Evolutionary conservation across 2,888 invertebrate species (phyloP).

Genomic region (Dichetophora obliterata): DNA sequence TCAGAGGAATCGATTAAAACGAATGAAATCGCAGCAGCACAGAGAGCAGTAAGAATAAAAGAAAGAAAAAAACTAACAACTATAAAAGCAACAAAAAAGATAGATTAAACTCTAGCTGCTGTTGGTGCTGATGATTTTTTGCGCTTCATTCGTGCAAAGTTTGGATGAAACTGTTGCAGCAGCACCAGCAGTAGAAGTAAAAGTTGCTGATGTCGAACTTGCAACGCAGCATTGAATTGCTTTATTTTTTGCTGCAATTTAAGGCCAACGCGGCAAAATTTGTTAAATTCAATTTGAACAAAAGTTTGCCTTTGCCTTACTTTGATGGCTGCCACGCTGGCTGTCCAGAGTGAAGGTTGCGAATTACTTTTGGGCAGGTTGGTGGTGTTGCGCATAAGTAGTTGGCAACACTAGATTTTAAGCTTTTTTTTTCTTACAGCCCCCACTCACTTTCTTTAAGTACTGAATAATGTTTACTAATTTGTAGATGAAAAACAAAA

Average conservation of each 20-base stretch:
- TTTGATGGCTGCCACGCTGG: background rate
- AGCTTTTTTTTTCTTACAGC: background rate
- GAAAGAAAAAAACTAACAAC: background rate
- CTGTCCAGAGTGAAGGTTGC: background rate
- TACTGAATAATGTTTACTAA: conserved; percentile 32
- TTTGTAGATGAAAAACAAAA: conserved; percentile 17
- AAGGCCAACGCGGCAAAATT: conserved; percentile 32
- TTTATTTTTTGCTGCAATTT: conserved; percentile 27
- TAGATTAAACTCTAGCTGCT: conserved; percentile 34
- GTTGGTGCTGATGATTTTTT: conserved; percentile 44
- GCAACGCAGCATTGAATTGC: conserved; percentile 30
- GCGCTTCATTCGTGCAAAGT: background rate
- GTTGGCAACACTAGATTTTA: background rate
- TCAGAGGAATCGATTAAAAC: conserved; percentile 39
- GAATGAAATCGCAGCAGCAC: conserved; percentile 32
- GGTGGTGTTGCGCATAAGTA: background rate
- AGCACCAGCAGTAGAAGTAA: conserved; percentile 32
- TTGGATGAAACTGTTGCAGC: conserved; percentile 25
- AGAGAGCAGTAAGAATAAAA: background rate
- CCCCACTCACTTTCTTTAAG: background rate
- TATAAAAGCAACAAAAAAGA: conserved; percentile 12
- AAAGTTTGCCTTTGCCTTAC: conserved; percentile 20
- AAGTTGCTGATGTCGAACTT: conserved; percentile 45
- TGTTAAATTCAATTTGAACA: conserved; percentile 26
- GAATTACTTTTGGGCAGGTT: background rate